Base-by-base conservation (phyloP, 2,797 vertebrate genomes). In the Paguma larvata region DNA sequence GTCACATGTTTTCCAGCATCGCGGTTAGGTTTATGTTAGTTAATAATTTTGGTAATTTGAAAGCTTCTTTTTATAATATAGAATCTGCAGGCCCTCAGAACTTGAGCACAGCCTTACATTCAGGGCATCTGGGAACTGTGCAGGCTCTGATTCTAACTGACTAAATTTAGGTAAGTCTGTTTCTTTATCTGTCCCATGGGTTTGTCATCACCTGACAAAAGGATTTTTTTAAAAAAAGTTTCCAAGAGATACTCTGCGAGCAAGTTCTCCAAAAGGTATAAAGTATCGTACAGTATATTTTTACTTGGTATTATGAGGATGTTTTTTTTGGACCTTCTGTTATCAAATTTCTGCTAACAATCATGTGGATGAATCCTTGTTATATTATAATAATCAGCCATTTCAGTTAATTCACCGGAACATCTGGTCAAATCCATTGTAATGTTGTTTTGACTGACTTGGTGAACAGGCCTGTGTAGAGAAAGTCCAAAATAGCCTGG, bases 401-500 rank as follows among this genome's bases (percentile, higher is more conserved):
- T 86, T 95, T 96, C 18, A 96, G 38, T 48, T 70, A 92, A 87
- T 83, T 90, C 73, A 92, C 82, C 15, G 32, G 79, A 96, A 93
- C 30, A 75, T 59, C 67, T 92, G 87, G 84, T 92, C 23, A 90
- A 95, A 91, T 91, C 53, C 77, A 94, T 83, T 91, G 65, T 88
- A 85, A 89, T 62, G 67, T 73, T 83, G 88, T 88, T 96, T 95
- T 97, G 56, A 94, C 16, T 92, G 78, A 97, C 77, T 67, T 84
- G 84, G 85, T 93, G 88, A 84, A 80, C 65, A 89, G 59, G 18
- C 38, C 12, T 87, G 25, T 75, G 19, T 46, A 79, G 56, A 96
- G 41, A 88, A 86, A 41, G 46, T 95, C 68, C 67, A 97, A 94
- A 97, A 92, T 96, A 97, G 85, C n/a, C 46, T 96, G 68, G 32